These are phyloP conservation scores for Catharus bicknelli DNA, from an alignment of 2,113 vertebrate genomes.

Conservation along the genomic window DNA sequence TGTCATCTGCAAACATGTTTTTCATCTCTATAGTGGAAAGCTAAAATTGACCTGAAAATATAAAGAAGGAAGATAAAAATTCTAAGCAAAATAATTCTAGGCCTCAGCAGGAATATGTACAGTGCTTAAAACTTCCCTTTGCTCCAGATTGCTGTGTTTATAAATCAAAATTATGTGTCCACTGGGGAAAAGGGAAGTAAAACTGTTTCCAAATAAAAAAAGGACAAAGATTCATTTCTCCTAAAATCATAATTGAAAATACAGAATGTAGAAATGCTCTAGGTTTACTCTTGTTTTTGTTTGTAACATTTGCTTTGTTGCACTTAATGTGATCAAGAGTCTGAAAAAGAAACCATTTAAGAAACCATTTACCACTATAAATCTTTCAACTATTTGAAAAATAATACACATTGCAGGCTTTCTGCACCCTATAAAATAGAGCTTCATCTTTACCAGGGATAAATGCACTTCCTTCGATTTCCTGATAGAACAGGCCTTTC, in stretches of 20 bases:
- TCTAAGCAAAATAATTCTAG: conserved; percentile 30
- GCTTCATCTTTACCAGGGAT: conserved; percentile 49
- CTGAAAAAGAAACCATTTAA: conserved; percentile 23
- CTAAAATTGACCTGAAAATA: conserved; percentile 37
- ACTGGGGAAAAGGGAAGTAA: conserved; percentile 80
- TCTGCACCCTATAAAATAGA: conserved; percentile 23
- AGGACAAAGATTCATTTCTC: conserved; percentile 76
- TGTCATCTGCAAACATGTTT: not conserved
- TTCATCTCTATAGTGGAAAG: conserved; percentile 25
- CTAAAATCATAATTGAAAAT: conserved; percentile 80
- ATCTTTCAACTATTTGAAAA: conserved; percentile 62
- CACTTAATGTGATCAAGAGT: conserved; percentile 15
- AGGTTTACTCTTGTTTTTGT: conserved; percentile 39
- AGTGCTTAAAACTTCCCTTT: conserved; percentile 79
- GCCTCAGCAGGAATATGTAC: conserved; percentile 45
- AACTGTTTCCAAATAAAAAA: conserved; percentile 79
- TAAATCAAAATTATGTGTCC: conserved; percentile 85
- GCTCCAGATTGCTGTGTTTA: conserved; percentile 73
- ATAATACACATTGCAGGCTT: conserved; percentile 34
- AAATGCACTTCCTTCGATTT: conserved; percentile 47
- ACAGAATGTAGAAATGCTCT: conserved; percentile 63
- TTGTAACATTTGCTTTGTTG: conserved; percentile 48
- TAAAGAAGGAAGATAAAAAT: conserved; percentile 2
- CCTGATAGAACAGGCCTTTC: not conserved
- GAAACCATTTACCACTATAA: not conserved